Evolutionary conservation across 1,140 invertebrate species (phyloP), one percentile per base, ranked within the genome.

Genomic region (Drosophila paulistorum): DNA sequence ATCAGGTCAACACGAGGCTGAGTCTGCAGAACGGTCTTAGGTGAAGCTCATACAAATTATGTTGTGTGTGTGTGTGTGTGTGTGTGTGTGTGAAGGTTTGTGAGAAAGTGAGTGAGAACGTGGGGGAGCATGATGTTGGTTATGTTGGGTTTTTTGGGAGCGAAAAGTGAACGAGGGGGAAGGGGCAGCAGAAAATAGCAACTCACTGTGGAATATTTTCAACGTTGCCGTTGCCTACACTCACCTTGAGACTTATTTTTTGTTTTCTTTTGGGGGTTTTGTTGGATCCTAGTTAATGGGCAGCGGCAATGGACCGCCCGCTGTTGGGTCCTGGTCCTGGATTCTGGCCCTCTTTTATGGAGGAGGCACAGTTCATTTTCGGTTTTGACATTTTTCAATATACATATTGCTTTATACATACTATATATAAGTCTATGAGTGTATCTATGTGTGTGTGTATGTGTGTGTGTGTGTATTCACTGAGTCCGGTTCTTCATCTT

Each of bases 311-410:
- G 11, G 59, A 41, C 81, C 77, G 54, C 81, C 78, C 58, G 78
- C 61, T 68, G 68, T 39, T 58, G 23, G 30, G 30, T 30, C 6
- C 30, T 30, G 30, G 30, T 30, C 6, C 30, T 37, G 45, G 20
- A 3, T 30, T 30, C 30, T 37, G 45, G 45, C 4, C 45, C 13
- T 51, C 17, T 51, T 20, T 9, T 7, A 51, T 51, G 45, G 45
- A 51, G 9, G 57, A 51, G 9, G 57, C 68, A 65, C 74, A 77
- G 71, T 74, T 82, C 72, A 77, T 87, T 82, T 87, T 79, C 76
- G 71, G 71, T 87, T 87, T 86, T 86, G 79, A 87, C 83, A 87
- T 87, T 87, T 87, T 86, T 79, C 76, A 79, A 68, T 78, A 86
- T 86, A 75, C 72, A 74, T 76, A 51, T 76, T 68, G 64, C 71